Evolutionary conservation across 2,113 vertebrate genomes (phyloP).

Genomic region (Leptosomus discolor): DNA sequence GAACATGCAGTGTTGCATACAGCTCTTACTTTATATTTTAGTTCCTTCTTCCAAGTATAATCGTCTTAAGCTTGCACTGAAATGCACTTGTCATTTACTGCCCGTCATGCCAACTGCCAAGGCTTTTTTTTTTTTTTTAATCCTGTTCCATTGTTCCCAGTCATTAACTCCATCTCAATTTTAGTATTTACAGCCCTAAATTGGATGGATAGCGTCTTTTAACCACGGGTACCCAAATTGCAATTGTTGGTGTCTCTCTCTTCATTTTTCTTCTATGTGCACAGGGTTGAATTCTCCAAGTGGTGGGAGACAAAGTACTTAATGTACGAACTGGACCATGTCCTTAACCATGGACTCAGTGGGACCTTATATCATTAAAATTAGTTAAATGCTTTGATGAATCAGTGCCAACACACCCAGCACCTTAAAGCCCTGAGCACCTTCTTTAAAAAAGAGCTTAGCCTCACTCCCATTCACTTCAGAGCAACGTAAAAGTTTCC

Average conservation of each 20-base stretch:
- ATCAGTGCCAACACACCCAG: background rate
- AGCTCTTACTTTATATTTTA: background rate
- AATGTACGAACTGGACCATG: background rate
- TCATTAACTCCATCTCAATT: slow-evolving; percentile 6
- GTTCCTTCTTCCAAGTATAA: slow-evolving; percentile 7
- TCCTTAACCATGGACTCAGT: background rate
- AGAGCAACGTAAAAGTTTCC: background rate
- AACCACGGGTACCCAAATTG: background rate
- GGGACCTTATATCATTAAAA: background rate
- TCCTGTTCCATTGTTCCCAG: background rate
- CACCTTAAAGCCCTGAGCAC: background rate
- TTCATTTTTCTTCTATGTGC: background rate
- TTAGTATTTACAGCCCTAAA: slow-evolving; percentile 19
- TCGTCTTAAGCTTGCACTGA: slow-evolving; percentile 1
- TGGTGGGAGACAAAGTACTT: background rate
- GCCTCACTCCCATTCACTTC: background rate
- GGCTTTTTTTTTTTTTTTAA: background rate
- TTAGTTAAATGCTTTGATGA: background rate
- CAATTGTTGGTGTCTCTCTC: background rate
- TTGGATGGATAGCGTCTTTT: background rate
- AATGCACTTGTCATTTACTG: slow-evolving; percentile 36
- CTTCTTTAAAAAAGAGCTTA: background rate
- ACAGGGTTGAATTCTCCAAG: background rate
- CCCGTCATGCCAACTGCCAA: background rate
- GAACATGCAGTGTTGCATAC: slow-evolving; percentile 6